phyloP scores from a whole-genome alignment of 2,888 invertebrate species.

The Ichneumoninae sp. region DNA sequence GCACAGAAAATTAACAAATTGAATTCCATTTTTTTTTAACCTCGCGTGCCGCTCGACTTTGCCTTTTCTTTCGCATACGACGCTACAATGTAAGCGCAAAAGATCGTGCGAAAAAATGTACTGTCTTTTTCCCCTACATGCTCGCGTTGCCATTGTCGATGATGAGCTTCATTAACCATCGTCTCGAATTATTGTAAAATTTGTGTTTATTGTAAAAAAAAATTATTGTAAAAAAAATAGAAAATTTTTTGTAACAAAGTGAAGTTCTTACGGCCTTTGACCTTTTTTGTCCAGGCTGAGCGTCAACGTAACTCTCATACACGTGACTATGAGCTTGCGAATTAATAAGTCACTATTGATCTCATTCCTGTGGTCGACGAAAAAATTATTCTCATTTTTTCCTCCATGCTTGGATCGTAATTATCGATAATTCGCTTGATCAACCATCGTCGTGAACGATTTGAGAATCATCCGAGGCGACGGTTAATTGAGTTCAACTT shows the following conservation, averaged over 20 bases:
- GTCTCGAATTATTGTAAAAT: neutral
- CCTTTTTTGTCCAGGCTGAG: slow-evolving; percentile 40
- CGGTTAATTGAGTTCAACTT: no score
- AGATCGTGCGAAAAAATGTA: neutral
- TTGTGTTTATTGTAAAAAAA: no score
- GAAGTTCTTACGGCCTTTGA: neutral
- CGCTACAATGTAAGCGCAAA: slow-evolving; percentile 5
- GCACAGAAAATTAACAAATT: neutral
- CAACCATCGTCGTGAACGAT: neutral
- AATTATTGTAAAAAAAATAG: neutral
- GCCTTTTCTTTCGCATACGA: slow-evolving; percentile 14
- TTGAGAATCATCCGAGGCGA: no score
- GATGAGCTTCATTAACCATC: neutral
- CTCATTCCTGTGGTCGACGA: slow-evolving; percentile 35
- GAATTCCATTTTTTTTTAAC: slow-evolving; percentile 55
- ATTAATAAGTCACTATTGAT: slow-evolving; percentile 37
- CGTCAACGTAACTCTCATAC: slow-evolving; percentile 36
- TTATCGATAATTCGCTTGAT: neutral
- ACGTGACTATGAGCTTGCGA: neutral
- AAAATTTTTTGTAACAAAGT: neutral
- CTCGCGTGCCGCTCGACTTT: slow-evolving; percentile 69
- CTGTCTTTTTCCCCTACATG: neutral
- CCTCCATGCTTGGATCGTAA: neutral
- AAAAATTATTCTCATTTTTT: neutral
- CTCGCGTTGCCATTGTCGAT: neutral